phyloP scores from a whole-genome alignment of 1,140 invertebrate species.

The Papilio machaon region DNA sequence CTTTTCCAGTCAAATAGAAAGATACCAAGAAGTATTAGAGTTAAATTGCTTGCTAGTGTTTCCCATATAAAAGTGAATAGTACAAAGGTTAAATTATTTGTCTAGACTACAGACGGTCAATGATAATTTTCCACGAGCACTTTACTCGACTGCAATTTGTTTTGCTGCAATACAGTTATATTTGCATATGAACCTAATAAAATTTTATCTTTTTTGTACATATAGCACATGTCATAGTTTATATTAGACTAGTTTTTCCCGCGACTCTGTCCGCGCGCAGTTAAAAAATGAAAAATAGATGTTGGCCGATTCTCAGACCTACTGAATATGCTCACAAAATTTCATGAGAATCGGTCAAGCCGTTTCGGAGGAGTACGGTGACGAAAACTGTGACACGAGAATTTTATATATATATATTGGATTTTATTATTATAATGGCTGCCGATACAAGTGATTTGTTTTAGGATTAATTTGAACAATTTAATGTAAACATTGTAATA shows the following conservation, averaged over 20 bases:
- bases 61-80: background rate
- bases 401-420: background rate
- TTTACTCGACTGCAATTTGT: constrained; percentile 5
- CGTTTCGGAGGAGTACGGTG: too few relatives aligned
- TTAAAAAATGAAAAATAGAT: too few relatives aligned
- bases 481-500: too few relatives aligned
- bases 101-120: constrained; percentile 22
- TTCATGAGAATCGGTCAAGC: too few relatives aligned
- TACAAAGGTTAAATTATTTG: background rate
- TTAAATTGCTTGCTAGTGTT: constrained; percentile 1
- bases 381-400: too few relatives aligned
- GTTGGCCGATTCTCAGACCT: too few relatives aligned
- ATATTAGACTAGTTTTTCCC: too few relatives aligned
- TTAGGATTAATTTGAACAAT: too few relatives aligned
- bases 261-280: too few relatives aligned
- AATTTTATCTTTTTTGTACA: background rate
- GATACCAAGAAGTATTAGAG: background rate
- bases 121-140: background rate
- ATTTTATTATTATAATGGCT: background rate
- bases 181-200: constrained; percentile 13
- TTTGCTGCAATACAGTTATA: background rate
- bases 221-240: background rate
- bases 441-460: background rate
- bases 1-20: background rate
- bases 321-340: too few relatives aligned